Base-by-base conservation (phyloP, 1,140 invertebrate genomes). In the Pantala flavescens region DNA sequence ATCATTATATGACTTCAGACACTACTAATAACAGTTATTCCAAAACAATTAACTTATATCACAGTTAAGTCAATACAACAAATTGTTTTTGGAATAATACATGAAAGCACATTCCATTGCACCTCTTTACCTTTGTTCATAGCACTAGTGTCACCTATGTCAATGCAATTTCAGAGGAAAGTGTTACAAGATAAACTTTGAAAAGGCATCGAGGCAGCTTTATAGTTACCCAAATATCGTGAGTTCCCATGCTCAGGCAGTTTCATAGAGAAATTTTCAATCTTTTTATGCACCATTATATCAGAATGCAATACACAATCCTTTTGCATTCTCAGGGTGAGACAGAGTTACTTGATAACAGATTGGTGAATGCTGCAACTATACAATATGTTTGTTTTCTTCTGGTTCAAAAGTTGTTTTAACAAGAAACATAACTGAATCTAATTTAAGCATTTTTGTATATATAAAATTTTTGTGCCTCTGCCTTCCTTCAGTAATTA, bases 21-120 rank as follows among this genome's bases (percentile, higher is more conserved):
- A 21, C 49, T 63, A 63, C n/a, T 63, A 63, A 63, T 63, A 63
- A 63, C 49, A 63, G 49, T 63, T 63, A 63, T 63, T 63, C 49
- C 49, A 63, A 63, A 63, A 63, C 49, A 63, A 63, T 63, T 63
- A 63, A 63, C 49, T 63, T 63, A 63, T 63, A 63, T 63, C 49
- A 63, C 49, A 63, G 49, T 63, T 63, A 63, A 63, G 14, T 63
- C 49, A 63, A 63, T 63, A 63, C 49, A 63, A 63, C 49, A 63
- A 63, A 63, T 63, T 19, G 49, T 63, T 63, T 63, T 63, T 63
- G 49, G 49, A 63, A 63, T 63, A 1, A 63, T 63, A 63, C 49
- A 63, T 63, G 49, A 63, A 63, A 63, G 49, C 49, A 63, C 49
- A 63, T 63, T 63, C 49, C 49, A 63, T 19, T 63, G 49, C 49